A percentile compares a stretch with the other conserved stretches of the same genome.
Conservation (phyloP, 2,113 vertebrate genomes). For the Muntiacus muntjak region DNA sequence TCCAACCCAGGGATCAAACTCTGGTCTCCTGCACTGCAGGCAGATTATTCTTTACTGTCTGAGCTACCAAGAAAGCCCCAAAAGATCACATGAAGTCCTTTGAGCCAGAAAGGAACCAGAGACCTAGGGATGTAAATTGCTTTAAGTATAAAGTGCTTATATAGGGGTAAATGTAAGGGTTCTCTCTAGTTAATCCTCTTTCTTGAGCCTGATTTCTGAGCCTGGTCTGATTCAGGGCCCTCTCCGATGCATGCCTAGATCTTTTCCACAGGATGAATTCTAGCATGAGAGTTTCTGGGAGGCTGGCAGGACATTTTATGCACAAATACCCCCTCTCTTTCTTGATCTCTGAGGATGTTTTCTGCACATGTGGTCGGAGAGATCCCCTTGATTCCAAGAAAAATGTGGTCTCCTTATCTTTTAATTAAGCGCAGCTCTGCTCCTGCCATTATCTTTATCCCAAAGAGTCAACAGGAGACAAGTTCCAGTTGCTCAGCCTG, state of each 20-base stretch:
- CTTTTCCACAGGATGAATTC: not conserved
- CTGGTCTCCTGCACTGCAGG: not conserved
- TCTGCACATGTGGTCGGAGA: not conserved
- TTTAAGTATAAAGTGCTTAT: not conserved
- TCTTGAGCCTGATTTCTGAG: not conserved
- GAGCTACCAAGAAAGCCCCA: not conserved
- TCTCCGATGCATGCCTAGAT: not conserved
- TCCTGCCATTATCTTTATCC: not conserved
- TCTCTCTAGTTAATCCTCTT: not conserved
- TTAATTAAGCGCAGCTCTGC: not conserved
- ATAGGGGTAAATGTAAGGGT: not conserved
- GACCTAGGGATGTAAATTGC: not conserved
- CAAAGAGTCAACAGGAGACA: not conserved
- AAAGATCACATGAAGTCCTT: not conserved
- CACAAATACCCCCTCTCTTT: accelerated
- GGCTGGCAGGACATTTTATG: not conserved
- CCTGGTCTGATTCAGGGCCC: not conserved
- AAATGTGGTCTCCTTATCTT: not conserved
- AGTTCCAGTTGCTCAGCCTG: not conserved
- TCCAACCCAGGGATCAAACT: not conserved
- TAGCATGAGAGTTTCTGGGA: not conserved
- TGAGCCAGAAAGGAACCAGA: not conserved
- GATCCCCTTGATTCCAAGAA: not conserved
- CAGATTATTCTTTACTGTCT: not conserved
- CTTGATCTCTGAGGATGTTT: not conserved